A percentile compares a stretch with the other conserved stretches of the same genome.
phyloP scores from a whole-genome alignment of 2,888 invertebrate species.

The Bellardia pandia region DNA sequence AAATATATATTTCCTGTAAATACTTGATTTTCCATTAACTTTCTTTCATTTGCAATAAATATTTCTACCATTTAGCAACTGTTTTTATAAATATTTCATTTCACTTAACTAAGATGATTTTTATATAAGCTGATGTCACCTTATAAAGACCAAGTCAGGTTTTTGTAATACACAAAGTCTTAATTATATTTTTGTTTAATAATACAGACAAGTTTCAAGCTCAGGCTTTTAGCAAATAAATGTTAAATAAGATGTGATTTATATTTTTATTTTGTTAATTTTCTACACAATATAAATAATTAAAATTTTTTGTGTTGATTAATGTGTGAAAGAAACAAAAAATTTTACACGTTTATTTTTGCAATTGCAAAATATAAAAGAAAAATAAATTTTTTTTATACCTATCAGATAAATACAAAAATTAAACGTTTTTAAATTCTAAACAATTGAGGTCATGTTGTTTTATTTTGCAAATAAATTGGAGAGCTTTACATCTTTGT shows the following conservation, averaged over 20 bases:
- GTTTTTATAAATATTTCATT: no score
- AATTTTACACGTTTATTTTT: constrained; percentile 36
- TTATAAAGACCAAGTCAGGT: constrained; percentile 25
- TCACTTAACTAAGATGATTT: background rate
- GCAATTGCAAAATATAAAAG: background rate
- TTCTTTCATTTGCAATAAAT: no score
- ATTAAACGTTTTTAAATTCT: constrained; percentile 17
- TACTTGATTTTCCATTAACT: no score
- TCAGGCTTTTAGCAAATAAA: constrained; percentile 1
- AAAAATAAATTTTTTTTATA: background rate
- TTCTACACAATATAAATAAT: constrained; percentile 18
- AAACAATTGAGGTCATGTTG: constrained; percentile 35
- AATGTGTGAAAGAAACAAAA: constrained; percentile 47
- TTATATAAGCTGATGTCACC: constrained; percentile 51
- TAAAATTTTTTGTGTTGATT: background rate
- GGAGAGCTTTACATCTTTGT: background rate
- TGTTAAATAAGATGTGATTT: background rate
- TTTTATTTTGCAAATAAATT: constrained; percentile 15
- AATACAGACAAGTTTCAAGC: constrained; percentile 28
- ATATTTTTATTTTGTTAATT: constrained; percentile 4
- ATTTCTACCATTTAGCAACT: no score
- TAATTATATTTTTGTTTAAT: background rate
- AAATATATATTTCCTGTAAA: no score
- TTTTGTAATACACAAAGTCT: constrained; percentile 8
- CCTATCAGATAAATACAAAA: background rate